Evolutionary conservation across 2,888 invertebrate genomes (phyloP).

Genomic region (Eurytoma adleriae): DNA sequence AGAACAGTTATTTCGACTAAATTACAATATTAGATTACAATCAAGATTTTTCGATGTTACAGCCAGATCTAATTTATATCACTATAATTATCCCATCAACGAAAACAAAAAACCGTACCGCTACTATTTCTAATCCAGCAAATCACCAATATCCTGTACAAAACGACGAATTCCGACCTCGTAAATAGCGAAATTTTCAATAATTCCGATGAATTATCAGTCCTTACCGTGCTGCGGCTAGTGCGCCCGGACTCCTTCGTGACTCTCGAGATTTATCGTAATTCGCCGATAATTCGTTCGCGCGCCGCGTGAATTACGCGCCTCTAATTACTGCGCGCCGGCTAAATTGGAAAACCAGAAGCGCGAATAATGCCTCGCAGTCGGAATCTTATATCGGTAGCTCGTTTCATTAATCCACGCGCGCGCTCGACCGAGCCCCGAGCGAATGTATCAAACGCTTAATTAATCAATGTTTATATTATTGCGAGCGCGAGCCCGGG

Average conservation of each 20-base stretch:
- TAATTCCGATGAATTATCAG: not conserved
- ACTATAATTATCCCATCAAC: no score
- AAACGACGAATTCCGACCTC: not conserved
- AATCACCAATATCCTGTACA: no score
- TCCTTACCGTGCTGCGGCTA: not conserved
- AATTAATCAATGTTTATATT: conserved; percentile 73
- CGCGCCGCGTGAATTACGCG: conserved; percentile 21
- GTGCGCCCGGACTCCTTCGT: not conserved
- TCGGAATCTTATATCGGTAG: conserved; percentile 58
- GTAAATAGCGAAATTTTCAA: conserved; percentile 49
- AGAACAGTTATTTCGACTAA: no score
- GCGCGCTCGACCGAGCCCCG: conserved; percentile 55
- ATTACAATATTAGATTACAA: no score
- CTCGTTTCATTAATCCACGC: conserved; percentile 65
- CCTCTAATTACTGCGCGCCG: conserved; percentile 14
- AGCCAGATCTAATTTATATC: no score
- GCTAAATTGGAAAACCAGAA: conserved; percentile 45
- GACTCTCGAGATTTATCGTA: conserved; percentile 27
- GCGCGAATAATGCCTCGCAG: conserved; percentile 41
- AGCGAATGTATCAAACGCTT: conserved; percentile 65
- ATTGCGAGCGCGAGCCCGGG: conserved; percentile 61
- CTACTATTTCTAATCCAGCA: no score
- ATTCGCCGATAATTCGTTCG: conserved; percentile 45
- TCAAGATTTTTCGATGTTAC: no score
- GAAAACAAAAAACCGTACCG: no score